phyloP scores from a whole-genome alignment of 2,888 invertebrate species.

The Strigamia maritima region DNA sequence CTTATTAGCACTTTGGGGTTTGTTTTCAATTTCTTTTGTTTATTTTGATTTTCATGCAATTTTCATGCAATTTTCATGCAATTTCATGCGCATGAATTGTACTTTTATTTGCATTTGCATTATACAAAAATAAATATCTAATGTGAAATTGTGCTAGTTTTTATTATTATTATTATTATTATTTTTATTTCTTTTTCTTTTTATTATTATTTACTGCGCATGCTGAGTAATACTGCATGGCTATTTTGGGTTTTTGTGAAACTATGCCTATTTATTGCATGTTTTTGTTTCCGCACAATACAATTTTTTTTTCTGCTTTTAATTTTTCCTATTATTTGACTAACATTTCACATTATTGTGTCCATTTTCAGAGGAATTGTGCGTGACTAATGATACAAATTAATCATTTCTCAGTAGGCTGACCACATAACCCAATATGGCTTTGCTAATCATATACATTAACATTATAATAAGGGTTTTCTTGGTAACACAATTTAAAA shows the following conservation, averaged over 20 bases:
- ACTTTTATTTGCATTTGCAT: neutral
- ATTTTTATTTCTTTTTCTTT: slow-evolving; percentile 50
- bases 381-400: slow-evolving; percentile 40
- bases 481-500: no score
- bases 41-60: slow-evolving; percentile 34
- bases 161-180: slow-evolving; percentile 45
- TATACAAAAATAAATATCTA: slow-evolving; percentile 36
- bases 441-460: no score
- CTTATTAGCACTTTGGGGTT: slow-evolving; percentile 39
- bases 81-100: neutral
- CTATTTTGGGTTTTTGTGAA: slow-evolving; percentile 54
- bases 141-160: slow-evolving; percentile 38
- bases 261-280: slow-evolving; percentile 41
- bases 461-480: no score
- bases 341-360: slow-evolving; percentile 42
- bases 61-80: slow-evolving; percentile 8
- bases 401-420: slow-evolving; percentile 24
- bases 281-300: slow-evolving; percentile 46
- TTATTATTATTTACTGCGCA: neutral
- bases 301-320: slow-evolving; percentile 41
- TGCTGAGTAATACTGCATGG: neutral
- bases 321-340: slow-evolving; percentile 38
- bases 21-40: slow-evolving; percentile 38
- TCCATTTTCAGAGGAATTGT: slow-evolving; percentile 41
- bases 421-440: slow-evolving; percentile 12